phyloP scores from a whole-genome alignment of 2,113 vertebrate species.

The Picathartes gymnocephalus region DNA sequence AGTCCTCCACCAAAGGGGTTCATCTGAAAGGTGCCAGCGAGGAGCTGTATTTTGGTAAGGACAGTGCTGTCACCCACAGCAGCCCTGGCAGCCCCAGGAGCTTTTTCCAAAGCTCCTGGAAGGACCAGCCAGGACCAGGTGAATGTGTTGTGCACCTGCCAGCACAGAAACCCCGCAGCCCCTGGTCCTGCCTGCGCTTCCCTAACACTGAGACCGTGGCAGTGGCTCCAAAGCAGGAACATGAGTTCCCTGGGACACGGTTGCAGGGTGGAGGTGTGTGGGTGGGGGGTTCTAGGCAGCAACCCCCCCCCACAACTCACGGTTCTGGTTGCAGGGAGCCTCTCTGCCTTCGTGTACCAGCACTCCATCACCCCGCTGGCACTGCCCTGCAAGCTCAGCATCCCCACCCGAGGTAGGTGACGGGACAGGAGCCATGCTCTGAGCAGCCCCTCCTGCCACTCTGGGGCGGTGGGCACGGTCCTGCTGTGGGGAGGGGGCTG shows the following conservation, averaged over 20 bases:
- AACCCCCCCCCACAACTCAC: rapidly evolving
- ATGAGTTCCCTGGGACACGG: background rate
- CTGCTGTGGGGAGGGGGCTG: background rate
- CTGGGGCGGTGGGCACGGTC: background rate
- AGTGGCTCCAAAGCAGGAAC: background rate
- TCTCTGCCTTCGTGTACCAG: conserved; percentile 89
- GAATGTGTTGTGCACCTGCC: background rate
- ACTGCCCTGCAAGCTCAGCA: conserved; percentile 81
- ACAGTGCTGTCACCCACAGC: rapidly evolving
- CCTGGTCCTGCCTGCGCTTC: background rate
- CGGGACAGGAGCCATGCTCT: background rate
- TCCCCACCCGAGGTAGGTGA: conserved; percentile 77
- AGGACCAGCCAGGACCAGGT: background rate
- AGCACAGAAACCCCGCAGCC: background rate
- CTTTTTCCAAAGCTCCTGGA: background rate
- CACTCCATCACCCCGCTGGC: conserved; percentile 82
- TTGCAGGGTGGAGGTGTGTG: rapidly evolving
- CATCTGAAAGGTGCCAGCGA: conserved; percentile 85
- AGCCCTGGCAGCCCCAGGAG: background rate
- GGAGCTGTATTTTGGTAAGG: conserved; percentile 90
- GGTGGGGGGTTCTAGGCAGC: too few species aligned
- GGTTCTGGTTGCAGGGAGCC: conserved; percentile 76
- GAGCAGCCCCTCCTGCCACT: rapidly evolving
- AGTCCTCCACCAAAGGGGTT: conserved; percentile 88
- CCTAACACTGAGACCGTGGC: rapidly evolving